Evolutionary conservation across 2,113 vertebrate genomes (phyloP).

Genomic region (Pseudolaguvia tuberculata): DNA sequence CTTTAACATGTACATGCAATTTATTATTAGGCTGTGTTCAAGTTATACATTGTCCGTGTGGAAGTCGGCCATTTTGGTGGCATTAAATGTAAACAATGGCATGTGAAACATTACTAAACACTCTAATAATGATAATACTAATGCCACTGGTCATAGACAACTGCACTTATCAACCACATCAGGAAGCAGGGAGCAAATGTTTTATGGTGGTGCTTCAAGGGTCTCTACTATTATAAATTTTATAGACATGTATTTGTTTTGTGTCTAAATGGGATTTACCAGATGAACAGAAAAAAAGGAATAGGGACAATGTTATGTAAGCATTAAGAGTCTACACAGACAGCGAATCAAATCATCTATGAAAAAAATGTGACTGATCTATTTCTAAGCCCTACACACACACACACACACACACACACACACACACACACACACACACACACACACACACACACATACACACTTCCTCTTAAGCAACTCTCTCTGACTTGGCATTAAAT

Average conservation of each 20-base stretch:
- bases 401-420: neutral
- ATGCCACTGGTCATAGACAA: too few relatives aligned
- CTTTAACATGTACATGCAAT: too few relatives aligned
- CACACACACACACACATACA: neutral
- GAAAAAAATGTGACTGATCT: neutral
- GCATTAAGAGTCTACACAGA: neutral
- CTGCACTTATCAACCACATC: too few relatives aligned
- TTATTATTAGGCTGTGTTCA: too few relatives aligned
- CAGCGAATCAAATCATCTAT: neutral
- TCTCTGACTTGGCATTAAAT: neutral
- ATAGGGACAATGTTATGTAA: neutral
- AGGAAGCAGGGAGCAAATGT: too few relatives aligned
- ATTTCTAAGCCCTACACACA: neutral
- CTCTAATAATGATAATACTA: too few relatives aligned
- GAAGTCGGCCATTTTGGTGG: too few relatives aligned
- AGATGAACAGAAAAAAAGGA: neutral
- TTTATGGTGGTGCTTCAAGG: too few relatives aligned
- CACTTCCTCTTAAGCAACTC: conserved; percentile 16
- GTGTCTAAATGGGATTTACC: neutral
- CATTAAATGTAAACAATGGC: too few relatives aligned
- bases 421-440: neutral
- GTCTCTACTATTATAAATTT: too few relatives aligned
- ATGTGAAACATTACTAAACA: too few relatives aligned
- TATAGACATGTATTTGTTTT: neutral
- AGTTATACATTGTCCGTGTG: too few relatives aligned